Evolutionary conservation across 2,797 vertebrate genomes (phyloP), one percentile per base, ranked within the genome.

Genomic region (Gobionotothen gibberifrons): DNA sequence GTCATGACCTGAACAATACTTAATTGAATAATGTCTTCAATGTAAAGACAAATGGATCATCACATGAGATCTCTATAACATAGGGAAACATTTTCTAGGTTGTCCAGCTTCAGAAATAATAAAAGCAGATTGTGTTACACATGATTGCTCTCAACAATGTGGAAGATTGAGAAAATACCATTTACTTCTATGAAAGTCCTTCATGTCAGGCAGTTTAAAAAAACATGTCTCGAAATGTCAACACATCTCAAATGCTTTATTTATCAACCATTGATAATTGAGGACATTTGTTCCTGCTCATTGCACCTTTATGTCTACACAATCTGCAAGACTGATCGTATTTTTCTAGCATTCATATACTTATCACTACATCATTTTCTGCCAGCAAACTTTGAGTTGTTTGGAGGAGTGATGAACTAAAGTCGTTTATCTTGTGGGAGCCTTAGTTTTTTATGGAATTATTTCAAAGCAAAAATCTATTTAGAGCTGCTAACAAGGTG

Each of bases 401-500:
- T 52, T 74, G 17, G 14, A 42, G 4, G 6, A 42, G 13, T 44
- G n/a, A 60, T 26, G 55, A 51, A 46, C 6, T 3, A 29, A 53
- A 48, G 5, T 61, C 13, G 52, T 57, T 9, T 21, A 26, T 40
- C 48, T 9, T 11, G 14, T 58, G 9, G 9, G 9, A 48, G 9
- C 5, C 36, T n/a, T 40, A 32, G 63, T 22, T 46, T 14, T 69
- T 14, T 42, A 16, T 42, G 26, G 3, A 19, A 58, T 58, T 0
- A 0, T 44, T 52, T 4, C 9, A 65, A 1, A 4, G 1, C 53
- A 21, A 75, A 60, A 71, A 47, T 52, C 26, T 29, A 53, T 61
- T 52, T 0, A 19, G 58, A 74, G 29, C 53, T 47, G 73, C 59
- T 46, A 64, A 68, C 16, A 58, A 63, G 59, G 21, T 67, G 42